Evolutionary conservation across 2,113 vertebrate species (phyloP).

Genomic region (Stegostoma tigrinum): DNA sequence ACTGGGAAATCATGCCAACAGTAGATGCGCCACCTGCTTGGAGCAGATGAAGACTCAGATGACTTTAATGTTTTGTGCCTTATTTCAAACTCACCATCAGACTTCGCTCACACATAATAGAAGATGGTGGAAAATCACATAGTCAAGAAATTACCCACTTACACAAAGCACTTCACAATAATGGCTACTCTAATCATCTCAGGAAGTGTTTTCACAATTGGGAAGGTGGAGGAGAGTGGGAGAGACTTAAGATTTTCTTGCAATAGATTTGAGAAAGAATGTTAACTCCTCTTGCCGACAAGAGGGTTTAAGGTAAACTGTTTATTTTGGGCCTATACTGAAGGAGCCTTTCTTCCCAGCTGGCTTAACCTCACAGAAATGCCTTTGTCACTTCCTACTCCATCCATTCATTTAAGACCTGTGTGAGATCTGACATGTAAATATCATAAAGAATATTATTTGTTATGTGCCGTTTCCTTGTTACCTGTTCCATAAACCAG

Average conservation of each 20-base stretch:
- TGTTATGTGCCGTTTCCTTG: not conserved
- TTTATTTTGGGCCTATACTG: not conserved
- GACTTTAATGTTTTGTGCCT: not conserved
- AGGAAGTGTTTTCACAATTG: not conserved
- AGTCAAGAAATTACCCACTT: not conserved
- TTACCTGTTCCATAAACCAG: not conserved
- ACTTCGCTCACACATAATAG: not conserved
- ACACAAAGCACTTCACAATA: not conserved
- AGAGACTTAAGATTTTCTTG: not conserved
- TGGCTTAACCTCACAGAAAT: not conserved
- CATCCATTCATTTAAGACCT: not conserved
- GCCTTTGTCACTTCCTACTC: not conserved
- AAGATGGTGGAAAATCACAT: not conserved
- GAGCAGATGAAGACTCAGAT: not conserved
- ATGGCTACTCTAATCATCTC: not conserved
- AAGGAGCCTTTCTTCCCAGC: not conserved
- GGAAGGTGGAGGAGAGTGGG: not conserved
- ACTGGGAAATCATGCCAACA: not conserved
- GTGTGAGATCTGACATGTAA: not conserved
- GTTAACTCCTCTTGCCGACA: not conserved
- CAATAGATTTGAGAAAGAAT: not conserved
- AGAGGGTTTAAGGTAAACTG: not conserved
- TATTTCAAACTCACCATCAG: not conserved
- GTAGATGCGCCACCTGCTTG: not conserved
- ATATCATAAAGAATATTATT: not conserved